A percentile compares a stretch with the other conserved stretches of the same genome.
Evolutionary conservation across 2,113 vertebrate genomes (phyloP).

Genomic region (Tympanuchus pallidicinctus): DNA sequence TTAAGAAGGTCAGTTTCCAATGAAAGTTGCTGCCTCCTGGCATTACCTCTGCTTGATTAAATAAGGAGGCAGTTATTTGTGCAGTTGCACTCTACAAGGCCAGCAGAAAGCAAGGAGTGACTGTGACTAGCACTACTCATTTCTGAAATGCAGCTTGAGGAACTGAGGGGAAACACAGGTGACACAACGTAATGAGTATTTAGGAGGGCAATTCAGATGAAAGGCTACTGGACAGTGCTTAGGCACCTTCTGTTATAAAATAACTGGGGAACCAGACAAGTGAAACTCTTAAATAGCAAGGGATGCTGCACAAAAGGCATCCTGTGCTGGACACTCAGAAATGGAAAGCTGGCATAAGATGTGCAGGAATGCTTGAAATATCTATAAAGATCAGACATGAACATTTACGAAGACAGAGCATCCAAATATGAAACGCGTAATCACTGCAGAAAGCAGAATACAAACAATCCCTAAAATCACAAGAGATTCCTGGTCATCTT

Average conservation of each 20-base stretch:
- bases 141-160: constrained; percentile 23
- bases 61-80: constrained; percentile 43
- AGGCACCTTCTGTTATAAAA: background rate
- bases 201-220: background rate
- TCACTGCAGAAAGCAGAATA: background rate
- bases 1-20: constrained; percentile 40
- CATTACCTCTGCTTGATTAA: constrained; percentile 46
- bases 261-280: constrained; percentile 3
- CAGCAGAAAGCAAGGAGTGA: constrained; percentile 14
- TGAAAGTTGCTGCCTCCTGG: constrained; percentile 39
- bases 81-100: background rate
- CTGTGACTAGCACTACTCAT: background rate
- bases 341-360: constrained; percentile 1
- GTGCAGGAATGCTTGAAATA: background rate
- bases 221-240: constrained; percentile 15
- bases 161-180: background rate
- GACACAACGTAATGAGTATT: background rate
- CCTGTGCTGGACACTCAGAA: background rate
- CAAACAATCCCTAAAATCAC: background rate
- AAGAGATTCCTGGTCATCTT: background rate
- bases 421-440: background rate
- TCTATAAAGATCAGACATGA: background rate
- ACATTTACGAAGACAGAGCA: background rate
- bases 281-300: background rate
- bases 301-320: background rate